Conservation (phyloP, 2,113 vertebrate genomes). For the Plotosus lineatus region DNA sequence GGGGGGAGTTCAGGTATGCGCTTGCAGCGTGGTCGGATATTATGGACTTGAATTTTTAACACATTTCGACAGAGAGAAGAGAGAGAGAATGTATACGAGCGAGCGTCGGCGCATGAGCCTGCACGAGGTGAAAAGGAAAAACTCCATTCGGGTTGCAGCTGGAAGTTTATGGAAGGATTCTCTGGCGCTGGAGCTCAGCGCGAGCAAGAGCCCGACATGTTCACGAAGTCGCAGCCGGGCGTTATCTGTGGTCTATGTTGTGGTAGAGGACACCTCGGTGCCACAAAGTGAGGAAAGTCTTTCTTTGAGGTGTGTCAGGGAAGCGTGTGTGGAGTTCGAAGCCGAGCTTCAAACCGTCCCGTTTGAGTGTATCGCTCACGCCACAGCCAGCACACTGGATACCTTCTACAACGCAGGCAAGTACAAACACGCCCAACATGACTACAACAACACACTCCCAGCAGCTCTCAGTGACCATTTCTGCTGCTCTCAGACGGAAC, state of each 20-base stretch:
- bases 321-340: slow-evolving; percentile 76
- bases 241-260: slow-evolving; percentile 75
- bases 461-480: neutral
- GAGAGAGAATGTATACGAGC: slow-evolving; percentile 68
- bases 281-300: slow-evolving; percentile 66
- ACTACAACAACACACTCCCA: neutral
- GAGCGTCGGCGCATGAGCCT: slow-evolving; percentile 73
- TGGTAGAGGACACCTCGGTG: slow-evolving; percentile 67
- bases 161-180: slow-evolving; percentile 88
- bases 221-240: slow-evolving; percentile 70
- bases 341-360: slow-evolving; percentile 69
- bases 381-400: slow-evolving; percentile 75
- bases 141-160: slow-evolving; percentile 64
- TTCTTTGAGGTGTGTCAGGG: slow-evolving; percentile 74
- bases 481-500: too few species aligned
- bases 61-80: neutral
- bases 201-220: slow-evolving; percentile 54
- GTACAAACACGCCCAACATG: slow-evolving; percentile 55
- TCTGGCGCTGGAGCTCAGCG: slow-evolving; percentile 70
- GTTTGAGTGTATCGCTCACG: slow-evolving; percentile 73
- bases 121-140: slow-evolving; percentile 60
- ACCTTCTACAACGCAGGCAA: slow-evolving; percentile 89
- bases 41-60: neutral
- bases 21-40: neutral
- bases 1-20: neutral